These are phyloP conservation scores for Pitangus sulphuratus DNA, from an alignment of 2,797 vertebrate genomes.

Conservation along the genomic window DNA sequence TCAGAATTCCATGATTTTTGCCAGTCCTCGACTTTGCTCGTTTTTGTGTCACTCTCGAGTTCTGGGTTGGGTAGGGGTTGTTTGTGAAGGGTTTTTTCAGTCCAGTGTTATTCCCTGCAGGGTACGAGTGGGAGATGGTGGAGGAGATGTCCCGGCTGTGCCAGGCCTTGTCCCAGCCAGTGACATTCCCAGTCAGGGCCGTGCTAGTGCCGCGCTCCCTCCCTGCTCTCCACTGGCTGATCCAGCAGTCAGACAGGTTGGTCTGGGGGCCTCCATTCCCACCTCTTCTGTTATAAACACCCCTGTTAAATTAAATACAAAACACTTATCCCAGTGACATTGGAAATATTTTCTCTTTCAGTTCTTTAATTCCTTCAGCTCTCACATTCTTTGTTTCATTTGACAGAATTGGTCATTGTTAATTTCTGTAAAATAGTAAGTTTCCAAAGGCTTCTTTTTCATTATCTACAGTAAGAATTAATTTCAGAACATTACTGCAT, in stretches of 20 bases:
- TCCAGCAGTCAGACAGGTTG: slow-evolving; percentile 87
- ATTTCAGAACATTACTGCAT: background rate
- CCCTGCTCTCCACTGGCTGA: slow-evolving; percentile 85
- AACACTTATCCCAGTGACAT: accelerated
- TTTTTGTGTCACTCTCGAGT: background rate
- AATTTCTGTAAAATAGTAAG: background rate
- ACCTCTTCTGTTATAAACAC: too few relatives aligned
- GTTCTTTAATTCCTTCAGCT: background rate
- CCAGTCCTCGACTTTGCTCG: background rate
- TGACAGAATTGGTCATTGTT: background rate
- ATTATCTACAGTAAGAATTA: background rate
- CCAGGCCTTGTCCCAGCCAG: slow-evolving; percentile 73
- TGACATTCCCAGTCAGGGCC: slow-evolving; percentile 90
- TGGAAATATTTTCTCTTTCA: background rate
- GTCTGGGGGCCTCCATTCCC: background rate
- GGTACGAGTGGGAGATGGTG: slow-evolving; percentile 90
- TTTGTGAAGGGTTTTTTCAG: too few relatives aligned
- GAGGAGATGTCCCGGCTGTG: slow-evolving; percentile 85
- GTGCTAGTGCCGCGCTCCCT: slow-evolving; percentile 82
- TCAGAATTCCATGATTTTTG: accelerated
- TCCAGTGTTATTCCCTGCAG: slow-evolving; percentile 58
- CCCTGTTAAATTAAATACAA: too few relatives aligned
- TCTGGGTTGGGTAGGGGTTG: too few relatives aligned
- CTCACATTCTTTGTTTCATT: background rate
- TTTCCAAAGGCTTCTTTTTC: background rate